Percentiles rank a stretch among this genome's conserved stretches.
These are phyloP conservation scores for Gasterosteus nipponicus DNA, from an alignment of 2,113 vertebrate genomes.

Conservation along the genomic window DNA sequence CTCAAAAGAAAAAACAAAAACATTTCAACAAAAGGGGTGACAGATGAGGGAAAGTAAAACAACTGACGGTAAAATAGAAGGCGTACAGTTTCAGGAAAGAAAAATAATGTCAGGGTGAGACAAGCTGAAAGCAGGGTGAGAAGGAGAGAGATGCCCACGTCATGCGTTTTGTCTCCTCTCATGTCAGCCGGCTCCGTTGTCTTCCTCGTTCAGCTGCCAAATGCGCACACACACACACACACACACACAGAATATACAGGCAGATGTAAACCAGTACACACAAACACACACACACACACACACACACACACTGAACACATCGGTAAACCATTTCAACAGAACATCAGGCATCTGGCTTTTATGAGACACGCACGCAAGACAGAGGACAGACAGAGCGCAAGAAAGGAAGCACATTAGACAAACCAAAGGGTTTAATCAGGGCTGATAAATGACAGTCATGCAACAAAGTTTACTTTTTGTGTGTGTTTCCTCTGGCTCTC, in stretches of 20 bases:
- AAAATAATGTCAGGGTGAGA: slow-evolving; percentile 16
- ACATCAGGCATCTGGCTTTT: slow-evolving; percentile 49
- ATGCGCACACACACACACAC: slow-evolving; percentile 19
- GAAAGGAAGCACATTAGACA: background rate
- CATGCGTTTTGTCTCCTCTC: slow-evolving; percentile 46
- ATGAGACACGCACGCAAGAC: slow-evolving; percentile 29
- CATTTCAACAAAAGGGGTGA: slow-evolving; percentile 16
- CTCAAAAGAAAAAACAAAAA: slow-evolving; percentile 24
- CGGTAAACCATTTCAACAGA: slow-evolving; percentile 35
- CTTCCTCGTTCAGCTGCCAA: slow-evolving; percentile 42
- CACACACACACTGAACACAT: slow-evolving; percentile 32
- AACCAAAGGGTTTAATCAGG: slow-evolving; percentile 44
- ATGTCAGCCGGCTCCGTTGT: slow-evolving; percentile 39
- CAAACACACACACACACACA: slow-evolving; percentile 31
- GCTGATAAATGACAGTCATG: slow-evolving; percentile 43
- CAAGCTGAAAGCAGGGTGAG: slow-evolving; percentile 25
- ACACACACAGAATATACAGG: slow-evolving; percentile 22
- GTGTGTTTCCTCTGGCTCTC: slow-evolving; percentile 12
- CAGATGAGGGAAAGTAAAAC: slow-evolving; percentile 10
- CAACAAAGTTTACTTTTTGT: slow-evolving; percentile 17
- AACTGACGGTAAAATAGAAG: slow-evolving; percentile 31
- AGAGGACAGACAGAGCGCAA: slow-evolving; percentile 7
- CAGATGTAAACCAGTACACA: slow-evolving; percentile 7
- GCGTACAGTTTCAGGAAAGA: slow-evolving; percentile 29
- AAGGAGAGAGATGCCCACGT: slow-evolving; percentile 26